Conservation (phyloP, 2,113 vertebrate genomes). For the Tylochromis polylepis region DNA sequence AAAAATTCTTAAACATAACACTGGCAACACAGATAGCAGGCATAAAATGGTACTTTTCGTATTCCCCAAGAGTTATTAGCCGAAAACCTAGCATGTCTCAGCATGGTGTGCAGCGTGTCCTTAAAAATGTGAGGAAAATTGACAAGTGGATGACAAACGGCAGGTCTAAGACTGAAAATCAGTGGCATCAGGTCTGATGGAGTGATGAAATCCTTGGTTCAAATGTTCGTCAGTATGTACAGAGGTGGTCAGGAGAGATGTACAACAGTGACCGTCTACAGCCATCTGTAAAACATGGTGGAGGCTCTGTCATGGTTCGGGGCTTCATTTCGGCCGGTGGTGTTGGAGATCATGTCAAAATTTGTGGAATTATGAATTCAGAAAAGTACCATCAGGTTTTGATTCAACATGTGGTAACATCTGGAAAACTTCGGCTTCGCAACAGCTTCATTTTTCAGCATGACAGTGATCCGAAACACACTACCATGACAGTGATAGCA, state of each 20-base stretch:
- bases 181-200: neutral
- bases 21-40: neutral
- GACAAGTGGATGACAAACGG: fast-evolving
- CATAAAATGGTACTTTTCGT: neutral
- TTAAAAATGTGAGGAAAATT: neutral
- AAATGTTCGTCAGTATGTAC: neutral
- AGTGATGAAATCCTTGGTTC: neutral
- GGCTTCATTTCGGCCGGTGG: neutral
- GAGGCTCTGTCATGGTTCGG: neutral
- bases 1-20: neutral
- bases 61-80: neutral
- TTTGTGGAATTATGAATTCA: neutral
- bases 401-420: neutral
- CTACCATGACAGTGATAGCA: neutral
- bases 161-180: neutral
- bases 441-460: neutral
- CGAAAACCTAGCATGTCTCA: neutral
- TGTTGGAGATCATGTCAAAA: neutral
- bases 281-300: neutral
- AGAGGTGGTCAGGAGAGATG: neutral
- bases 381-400: neutral
- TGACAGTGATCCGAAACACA: neutral
- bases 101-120: neutral
- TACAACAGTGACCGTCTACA: neutral
- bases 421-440: neutral